Conservation (phyloP, 2,797 vertebrate genomes). For the Acanthornis magna region DNA sequence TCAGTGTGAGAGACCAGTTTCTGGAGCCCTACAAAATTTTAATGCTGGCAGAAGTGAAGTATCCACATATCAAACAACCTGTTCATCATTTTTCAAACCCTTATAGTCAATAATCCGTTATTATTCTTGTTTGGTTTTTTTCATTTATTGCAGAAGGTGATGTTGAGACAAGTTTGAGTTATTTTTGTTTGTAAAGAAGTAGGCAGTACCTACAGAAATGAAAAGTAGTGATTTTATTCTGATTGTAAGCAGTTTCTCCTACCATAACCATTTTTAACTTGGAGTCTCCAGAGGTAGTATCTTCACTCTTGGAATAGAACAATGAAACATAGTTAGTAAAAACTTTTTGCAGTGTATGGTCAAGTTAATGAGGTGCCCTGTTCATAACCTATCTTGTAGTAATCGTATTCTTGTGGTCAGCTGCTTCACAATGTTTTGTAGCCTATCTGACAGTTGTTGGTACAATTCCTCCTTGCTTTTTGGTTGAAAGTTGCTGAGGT, state of each 20-base stretch:
- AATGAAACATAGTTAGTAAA: background rate
- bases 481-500: background rate
- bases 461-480: background rate
- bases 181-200: background rate
- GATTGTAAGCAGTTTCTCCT: background rate
- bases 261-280: background rate
- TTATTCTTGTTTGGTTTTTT: background rate
- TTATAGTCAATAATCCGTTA: background rate
- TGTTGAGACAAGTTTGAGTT: background rate
- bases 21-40: background rate
- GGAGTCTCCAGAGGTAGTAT: background rate
- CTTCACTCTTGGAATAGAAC: background rate
- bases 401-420: background rate
- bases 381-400: background rate
- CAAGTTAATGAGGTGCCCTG: background rate
- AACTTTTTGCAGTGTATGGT: background rate
- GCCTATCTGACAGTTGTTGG: background rate
- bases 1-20: background rate
- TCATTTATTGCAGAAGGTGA: rapidly evolving
- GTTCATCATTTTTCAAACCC: background rate
- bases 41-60: background rate
- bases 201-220: background rate
- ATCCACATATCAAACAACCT: background rate
- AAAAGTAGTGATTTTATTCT: background rate
- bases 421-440: background rate